Conservation (phyloP, 2,797 vertebrate genomes). For the Sciaenops ocellatus region DNA sequence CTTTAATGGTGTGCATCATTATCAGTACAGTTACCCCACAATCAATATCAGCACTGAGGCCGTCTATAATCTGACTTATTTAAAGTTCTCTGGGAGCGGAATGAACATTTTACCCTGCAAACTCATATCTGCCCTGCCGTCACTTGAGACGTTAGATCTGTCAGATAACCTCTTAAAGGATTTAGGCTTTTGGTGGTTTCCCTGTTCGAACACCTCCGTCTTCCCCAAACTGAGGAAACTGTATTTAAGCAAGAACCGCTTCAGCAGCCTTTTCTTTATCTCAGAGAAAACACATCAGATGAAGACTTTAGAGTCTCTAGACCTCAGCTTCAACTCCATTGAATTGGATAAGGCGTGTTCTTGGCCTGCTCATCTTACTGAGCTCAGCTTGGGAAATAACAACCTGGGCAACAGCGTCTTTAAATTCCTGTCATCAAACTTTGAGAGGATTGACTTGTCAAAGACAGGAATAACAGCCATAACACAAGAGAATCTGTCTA, state of each 20-base stretch:
- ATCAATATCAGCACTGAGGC: slow-evolving; percentile 65
- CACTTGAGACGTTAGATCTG: slow-evolving; percentile 72
- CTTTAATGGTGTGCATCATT: slow-evolving; percentile 70
- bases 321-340: slow-evolving; percentile 88
- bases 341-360: slow-evolving; percentile 49
- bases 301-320: slow-evolving; percentile 81
- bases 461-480: slow-evolving; percentile 85
- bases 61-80: slow-evolving; percentile 54
- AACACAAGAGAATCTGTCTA: slow-evolving; percentile 52
- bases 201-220: slow-evolving; percentile 55
- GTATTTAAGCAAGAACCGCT: slow-evolving; percentile 74
- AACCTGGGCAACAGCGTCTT: slow-evolving; percentile 83
- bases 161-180: slow-evolving; percentile 77
- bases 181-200: slow-evolving; percentile 75
- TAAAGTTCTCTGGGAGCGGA: slow-evolving; percentile 77
- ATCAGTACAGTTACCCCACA: slow-evolving; percentile 75
- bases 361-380: slow-evolving; percentile 82
- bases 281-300: slow-evolving; percentile 72
- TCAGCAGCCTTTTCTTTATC: slow-evolving; percentile 67
- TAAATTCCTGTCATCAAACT: slow-evolving; percentile 81
- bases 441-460: slow-evolving; percentile 82
- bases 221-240: slow-evolving; percentile 73
- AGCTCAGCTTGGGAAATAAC: slow-evolving; percentile 86
- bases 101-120: slow-evolving; percentile 80
- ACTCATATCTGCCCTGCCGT: slow-evolving; percentile 67